Conservation (phyloP, 2,888 invertebrate genomes). For the Drosophila macrospina region DNA sequence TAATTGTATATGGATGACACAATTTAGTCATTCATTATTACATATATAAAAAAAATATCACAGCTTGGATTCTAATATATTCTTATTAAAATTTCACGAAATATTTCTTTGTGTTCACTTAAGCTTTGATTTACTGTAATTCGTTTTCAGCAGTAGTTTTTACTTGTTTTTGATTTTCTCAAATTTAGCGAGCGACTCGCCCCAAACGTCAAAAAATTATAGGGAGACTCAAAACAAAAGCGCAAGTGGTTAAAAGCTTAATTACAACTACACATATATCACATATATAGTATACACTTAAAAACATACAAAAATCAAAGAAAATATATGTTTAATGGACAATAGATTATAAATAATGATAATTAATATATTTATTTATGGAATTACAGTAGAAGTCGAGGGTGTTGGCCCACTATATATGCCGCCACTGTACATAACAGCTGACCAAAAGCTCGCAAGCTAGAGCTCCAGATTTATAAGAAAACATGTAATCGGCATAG, state of each 20-base stretch:
- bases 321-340: not conserved
- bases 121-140: constrained; percentile 5
- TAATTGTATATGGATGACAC: constrained; percentile 4
- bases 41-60: constrained; percentile 30
- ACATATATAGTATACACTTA: not conserved
- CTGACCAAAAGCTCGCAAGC: constrained; percentile 61
- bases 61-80: constrained; percentile 21
- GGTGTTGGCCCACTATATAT: constrained; percentile 3
- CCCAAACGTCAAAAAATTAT: constrained; percentile 27
- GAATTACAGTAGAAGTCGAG: not conserved
- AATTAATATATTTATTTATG: not conserved
- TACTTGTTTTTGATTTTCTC: constrained; percentile 36
- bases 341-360: too few relatives aligned
- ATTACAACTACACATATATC: not conserved
- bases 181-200: constrained; percentile 40
- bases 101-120: not conserved
- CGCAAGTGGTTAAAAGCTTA: constrained; percentile 54
- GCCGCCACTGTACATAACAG: constrained; percentile 61
- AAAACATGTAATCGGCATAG: constrained; percentile 25
- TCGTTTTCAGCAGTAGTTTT: constrained; percentile 22
- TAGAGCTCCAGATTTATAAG: constrained; percentile 9
- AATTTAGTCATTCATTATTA: constrained; percentile 13
- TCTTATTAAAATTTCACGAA: not conserved
- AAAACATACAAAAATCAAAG: not conserved
- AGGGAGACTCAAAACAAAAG: constrained; percentile 49